A percentile compares a stretch with the other conserved stretches of the same genome.
phyloP scores from a whole-genome alignment of 2,888 invertebrate genomes.

The Parascotia fuliginaria region DNA sequence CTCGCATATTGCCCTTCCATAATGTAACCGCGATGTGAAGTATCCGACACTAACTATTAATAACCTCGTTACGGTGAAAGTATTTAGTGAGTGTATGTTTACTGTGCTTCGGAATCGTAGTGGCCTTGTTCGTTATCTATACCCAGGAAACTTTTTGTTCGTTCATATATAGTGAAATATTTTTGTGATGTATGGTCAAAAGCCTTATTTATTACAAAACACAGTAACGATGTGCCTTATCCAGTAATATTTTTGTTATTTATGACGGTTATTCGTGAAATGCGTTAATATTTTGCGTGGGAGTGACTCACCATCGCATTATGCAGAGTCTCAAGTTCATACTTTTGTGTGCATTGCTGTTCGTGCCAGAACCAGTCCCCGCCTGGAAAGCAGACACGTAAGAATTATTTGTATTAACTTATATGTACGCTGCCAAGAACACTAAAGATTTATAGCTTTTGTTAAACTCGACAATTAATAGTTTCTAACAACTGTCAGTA shows the following conservation, averaged over 20 bases:
- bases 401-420: slow-evolving; percentile 40
- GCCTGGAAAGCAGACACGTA: slow-evolving; percentile 71
- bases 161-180: slow-evolving; percentile 35
- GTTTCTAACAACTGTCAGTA: not conserved
- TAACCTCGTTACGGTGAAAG: slow-evolving; percentile 58
- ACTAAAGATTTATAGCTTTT: not conserved
- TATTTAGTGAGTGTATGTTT: slow-evolving; percentile 60
- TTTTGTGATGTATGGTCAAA: slow-evolving; percentile 48
- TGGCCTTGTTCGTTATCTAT: slow-evolving; percentile 74
- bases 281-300: slow-evolving; percentile 46
- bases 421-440: not conserved
- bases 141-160: slow-evolving; percentile 59
- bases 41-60: slow-evolving; percentile 57
- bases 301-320: slow-evolving; percentile 64
- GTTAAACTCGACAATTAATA: not conserved
- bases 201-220: slow-evolving; percentile 62
- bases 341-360: slow-evolving; percentile 62
- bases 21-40: slow-evolving; percentile 53
- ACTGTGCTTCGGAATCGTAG: slow-evolving; percentile 64
- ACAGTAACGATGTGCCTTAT: slow-evolving; percentile 78
- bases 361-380: slow-evolving; percentile 67
- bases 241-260: slow-evolving; percentile 60
- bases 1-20: slow-evolving; percentile 20
- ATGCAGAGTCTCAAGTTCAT: slow-evolving; percentile 67
- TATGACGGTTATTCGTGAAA: slow-evolving; percentile 32